Base-by-base conservation (phyloP, 2,113 vertebrate genomes). In the Phrynosoma platyrhinos region DNA sequence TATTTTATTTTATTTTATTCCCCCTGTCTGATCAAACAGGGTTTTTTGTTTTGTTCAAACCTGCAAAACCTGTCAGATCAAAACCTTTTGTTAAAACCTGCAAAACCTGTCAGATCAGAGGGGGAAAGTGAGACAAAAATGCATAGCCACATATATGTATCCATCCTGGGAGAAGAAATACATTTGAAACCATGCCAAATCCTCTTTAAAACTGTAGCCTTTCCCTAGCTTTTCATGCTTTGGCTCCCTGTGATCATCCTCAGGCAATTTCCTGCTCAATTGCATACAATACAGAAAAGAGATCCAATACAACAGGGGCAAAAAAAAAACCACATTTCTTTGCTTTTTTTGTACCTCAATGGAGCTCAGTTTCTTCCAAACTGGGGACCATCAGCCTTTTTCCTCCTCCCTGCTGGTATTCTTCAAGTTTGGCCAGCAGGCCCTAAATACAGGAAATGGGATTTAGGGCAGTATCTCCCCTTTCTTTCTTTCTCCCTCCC, bases 1-100 rank as follows among this genome's bases (percentile, higher is more conserved):
- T 36, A 36, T 36, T 36, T 36, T 36, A 36, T 36, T 36, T 36
- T 36, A 36, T 36, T 81, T 40, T 64, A 25, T 69, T 69, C 6
- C 25, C 72, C 52, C 16, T 30, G 8, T 83, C 62, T 55, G 47
- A 83, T 83, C 80, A 77, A 88, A 76, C 42, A 78, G 23, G 47
- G 16, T n/a, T 83, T 53, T 79, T 13, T 69, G 52, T 4, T 23
- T 27, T 42, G 21, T 20, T 30, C 83, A 77, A 82, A 64, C 86
- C n/a, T 74, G 55, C 32, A 30, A 62, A 76, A 88, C 72, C 87
- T 77, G 62, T 83, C 14, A 55, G 47, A 83, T 36, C 36, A 36
- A 36, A 36, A 36, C 36, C 36, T 7, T 21, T 27, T 40, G 21
- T 18, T 30, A 88, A 77, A 82, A 64, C 86, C n/a, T 64, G 55